Conservation (phyloP, 2,888 invertebrate genomes). For the Synergus itoensis region DNA sequence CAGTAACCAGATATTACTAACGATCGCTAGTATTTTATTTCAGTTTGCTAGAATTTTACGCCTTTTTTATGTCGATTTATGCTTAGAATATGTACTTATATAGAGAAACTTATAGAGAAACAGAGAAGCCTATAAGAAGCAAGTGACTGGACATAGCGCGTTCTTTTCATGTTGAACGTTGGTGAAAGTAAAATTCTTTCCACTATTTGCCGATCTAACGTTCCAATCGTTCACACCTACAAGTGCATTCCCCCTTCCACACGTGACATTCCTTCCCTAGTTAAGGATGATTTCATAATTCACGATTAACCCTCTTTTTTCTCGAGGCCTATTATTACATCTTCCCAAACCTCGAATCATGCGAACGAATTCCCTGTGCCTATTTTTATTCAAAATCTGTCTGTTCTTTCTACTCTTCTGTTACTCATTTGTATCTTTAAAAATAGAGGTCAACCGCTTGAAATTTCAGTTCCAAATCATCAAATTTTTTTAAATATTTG, state of each 20-base stretch:
- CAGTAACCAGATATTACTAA: neutral
- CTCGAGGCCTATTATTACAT: slow-evolving; percentile 11
- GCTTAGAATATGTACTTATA: neutral
- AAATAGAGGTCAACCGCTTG: too few relatives aligned
- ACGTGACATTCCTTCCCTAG: slow-evolving; percentile 31
- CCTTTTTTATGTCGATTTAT: slow-evolving; percentile 8
- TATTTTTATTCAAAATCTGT: slow-evolving; percentile 5
- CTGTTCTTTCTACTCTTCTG: neutral
- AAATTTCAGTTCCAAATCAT: too few relatives aligned
- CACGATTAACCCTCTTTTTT: slow-evolving; percentile 11
- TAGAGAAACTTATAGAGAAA: neutral
- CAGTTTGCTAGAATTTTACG: neutral
- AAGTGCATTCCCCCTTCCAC: slow-evolving; percentile 16
- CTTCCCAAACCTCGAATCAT: neutral
- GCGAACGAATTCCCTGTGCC: neutral
- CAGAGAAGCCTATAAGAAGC: slow-evolving; percentile 16
- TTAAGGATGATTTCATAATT: slow-evolving; percentile 29
- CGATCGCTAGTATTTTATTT: neutral
- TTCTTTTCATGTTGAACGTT: slow-evolving; percentile 7
- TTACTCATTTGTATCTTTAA: neutral
- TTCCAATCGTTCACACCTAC: slow-evolving; percentile 26
- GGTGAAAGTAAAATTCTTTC: slow-evolving; percentile 40
- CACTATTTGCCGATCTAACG: slow-evolving; percentile 14
- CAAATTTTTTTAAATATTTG: neutral
- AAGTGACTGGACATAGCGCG: slow-evolving; percentile 17